Conservation (phyloP, 2,113 vertebrate species). For the Cinclus mexicanus region DNA sequence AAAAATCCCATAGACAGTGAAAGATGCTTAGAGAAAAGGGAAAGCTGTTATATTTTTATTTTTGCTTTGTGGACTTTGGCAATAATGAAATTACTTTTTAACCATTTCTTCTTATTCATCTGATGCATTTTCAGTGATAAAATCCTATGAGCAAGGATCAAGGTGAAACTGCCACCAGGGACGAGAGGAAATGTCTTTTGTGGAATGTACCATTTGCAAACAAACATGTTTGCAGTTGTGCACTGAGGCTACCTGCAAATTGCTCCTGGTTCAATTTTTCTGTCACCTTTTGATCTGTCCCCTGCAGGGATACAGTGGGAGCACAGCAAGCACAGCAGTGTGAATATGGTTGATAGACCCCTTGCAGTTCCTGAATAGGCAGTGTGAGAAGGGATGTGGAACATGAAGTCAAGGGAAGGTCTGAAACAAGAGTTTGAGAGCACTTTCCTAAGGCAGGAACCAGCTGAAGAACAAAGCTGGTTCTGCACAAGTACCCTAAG, state of each 20-base stretch:
- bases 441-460: neutral
- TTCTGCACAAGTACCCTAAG: neutral
- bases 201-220: slow-evolving; percentile 4
- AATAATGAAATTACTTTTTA: slow-evolving; percentile 64
- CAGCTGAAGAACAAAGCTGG: neutral
- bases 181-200: slow-evolving; percentile 28
- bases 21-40: neutral
- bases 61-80: slow-evolving; percentile 23
- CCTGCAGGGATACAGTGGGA: neutral
- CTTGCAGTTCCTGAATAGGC: neutral
- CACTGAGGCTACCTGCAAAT: neutral
- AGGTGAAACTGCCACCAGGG: slow-evolving; percentile 22
- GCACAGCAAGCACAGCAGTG: neutral
- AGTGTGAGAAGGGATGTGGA: neutral
- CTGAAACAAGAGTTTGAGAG: neutral
- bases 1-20: slow-evolving; percentile 12
- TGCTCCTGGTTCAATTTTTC: neutral
- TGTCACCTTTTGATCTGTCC: neutral
- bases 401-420: neutral
- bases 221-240: neutral
- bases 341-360: neutral
- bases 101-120: slow-evolving; percentile 59
- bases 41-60: slow-evolving; percentile 14
- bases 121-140: slow-evolving; percentile 62
- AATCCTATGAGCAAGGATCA: slow-evolving; percentile 47